Evolutionary conservation across 2,888 invertebrate genomes (phyloP).

Genomic region (Lottia gigantea): DNA sequence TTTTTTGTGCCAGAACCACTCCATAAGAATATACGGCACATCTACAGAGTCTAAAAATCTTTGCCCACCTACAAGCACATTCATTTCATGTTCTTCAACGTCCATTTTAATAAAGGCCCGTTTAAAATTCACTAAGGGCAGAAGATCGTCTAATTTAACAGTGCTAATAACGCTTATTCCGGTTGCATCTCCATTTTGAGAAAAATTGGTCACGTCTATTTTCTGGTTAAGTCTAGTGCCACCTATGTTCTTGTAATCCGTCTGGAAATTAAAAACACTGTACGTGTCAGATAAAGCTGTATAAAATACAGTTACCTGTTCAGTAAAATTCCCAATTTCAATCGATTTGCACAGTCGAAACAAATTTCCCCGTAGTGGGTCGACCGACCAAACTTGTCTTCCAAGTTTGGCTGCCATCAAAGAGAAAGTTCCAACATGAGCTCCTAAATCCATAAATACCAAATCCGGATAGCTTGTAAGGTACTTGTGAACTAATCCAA

Average conservation of each 20-base stretch:
- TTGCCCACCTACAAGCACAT: neutral
- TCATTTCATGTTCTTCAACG: neutral
- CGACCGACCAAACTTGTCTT: neutral
- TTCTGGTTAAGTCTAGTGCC: neutral
- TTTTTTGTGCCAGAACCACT: conserved; percentile 7
- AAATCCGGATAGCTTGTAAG: neutral
- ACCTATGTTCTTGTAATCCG: neutral
- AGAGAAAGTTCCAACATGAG: neutral
- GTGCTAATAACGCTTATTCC: neutral
- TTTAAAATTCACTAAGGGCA: neutral
- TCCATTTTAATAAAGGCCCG: neutral
- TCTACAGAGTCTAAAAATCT: neutral
- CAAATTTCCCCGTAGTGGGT: neutral
- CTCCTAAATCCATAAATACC: neutral
- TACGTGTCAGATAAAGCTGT: neutral
- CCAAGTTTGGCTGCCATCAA: neutral
- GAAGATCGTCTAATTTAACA: neutral
- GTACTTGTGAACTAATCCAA: neutral
- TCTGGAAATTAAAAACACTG: neutral
- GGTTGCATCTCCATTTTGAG: neutral
- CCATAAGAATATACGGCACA: neutral
- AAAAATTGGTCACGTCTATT: neutral
- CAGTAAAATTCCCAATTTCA: neutral
- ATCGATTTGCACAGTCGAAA: neutral
- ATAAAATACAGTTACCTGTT: neutral